These are phyloP conservation scores for Caenorhabditis panamensis DNA, from an alignment of 2,888 invertebrate genomes.

Conservation along the genomic window DNA sequence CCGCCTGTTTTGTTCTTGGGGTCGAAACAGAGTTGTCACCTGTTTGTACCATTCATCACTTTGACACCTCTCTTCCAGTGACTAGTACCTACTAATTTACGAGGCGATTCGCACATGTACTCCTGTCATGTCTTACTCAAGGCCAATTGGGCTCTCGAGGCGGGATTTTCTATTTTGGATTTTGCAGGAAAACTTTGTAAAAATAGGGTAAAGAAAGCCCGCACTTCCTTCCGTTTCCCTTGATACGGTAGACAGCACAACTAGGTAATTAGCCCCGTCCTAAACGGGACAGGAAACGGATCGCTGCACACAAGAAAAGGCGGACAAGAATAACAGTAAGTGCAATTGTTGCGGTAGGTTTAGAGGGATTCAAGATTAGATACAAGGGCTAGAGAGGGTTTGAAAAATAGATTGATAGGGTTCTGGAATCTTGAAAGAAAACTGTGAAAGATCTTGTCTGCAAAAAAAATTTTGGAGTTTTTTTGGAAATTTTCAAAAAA, in stretches of 20 bases:
- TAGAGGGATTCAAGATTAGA: not conserved
- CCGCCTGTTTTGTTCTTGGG: slow-evolving; percentile 29
- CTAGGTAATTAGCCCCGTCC: slow-evolving; percentile 61
- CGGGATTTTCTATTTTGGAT: no score
- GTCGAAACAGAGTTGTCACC: slow-evolving; percentile 43
- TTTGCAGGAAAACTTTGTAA: no score
- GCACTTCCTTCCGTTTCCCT: no score
- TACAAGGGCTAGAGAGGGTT: not conserved
- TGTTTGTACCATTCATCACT: slow-evolving; percentile 60
- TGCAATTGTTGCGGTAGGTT: slow-evolving; percentile 42
- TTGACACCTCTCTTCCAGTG: slow-evolving; percentile 40
- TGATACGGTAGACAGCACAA: slow-evolving; percentile 66
- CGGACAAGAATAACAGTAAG: slow-evolving; percentile 20
- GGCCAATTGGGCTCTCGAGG: no score
- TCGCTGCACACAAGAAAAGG: slow-evolving; percentile 45
- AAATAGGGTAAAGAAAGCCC: no score
- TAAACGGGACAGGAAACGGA: slow-evolving; percentile 60
- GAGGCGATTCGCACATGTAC: slow-evolving; percentile 29
- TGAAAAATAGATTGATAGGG: no score
- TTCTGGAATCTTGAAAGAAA: no score
- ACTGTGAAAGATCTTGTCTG: not conserved
- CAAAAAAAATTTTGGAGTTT: no score
- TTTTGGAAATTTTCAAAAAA: no score
- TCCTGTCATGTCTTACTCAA: no score
- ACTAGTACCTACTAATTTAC: slow-evolving; percentile 58